phyloP scores from a whole-genome alignment of 2,797 vertebrate genomes.

The Iguana delicatissima region DNA sequence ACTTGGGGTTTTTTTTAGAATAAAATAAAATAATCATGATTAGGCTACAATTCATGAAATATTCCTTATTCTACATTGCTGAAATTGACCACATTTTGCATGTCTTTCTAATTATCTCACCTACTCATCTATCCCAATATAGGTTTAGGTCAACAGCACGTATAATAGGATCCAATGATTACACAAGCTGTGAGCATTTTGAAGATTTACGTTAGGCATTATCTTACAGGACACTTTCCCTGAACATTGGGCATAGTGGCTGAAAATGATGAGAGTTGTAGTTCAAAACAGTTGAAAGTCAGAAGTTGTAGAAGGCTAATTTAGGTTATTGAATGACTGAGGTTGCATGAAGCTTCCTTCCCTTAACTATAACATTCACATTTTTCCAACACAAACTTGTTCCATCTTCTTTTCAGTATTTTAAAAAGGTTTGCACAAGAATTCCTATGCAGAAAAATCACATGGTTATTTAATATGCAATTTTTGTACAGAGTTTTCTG shows the following conservation, averaged over 20 bases:
- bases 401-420: too few species aligned
- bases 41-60: background rate
- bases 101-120: background rate
- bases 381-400: too few species aligned
- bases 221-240: background rate
- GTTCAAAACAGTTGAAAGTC: background rate
- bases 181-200: background rate
- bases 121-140: too few species aligned
- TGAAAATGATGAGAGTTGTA: background rate
- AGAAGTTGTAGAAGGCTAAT: too few species aligned
- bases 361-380: too few species aligned
- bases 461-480: too few species aligned
- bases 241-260: background rate
- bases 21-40: background rate
- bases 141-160: background rate
- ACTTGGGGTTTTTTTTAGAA: background rate
- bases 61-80: background rate
- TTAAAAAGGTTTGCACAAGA: too few species aligned
- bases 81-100: background rate
- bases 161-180: background rate
- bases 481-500: too few species aligned
- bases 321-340: too few species aligned
- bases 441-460: too few species aligned
- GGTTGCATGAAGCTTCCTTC: too few species aligned
- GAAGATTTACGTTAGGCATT: background rate